A percentile compares a stretch with the other conserved stretches of the same genome.
Evolutionary conservation across 2,113 vertebrate genomes (phyloP).

Genomic region (Bujurquina vittata): DNA sequence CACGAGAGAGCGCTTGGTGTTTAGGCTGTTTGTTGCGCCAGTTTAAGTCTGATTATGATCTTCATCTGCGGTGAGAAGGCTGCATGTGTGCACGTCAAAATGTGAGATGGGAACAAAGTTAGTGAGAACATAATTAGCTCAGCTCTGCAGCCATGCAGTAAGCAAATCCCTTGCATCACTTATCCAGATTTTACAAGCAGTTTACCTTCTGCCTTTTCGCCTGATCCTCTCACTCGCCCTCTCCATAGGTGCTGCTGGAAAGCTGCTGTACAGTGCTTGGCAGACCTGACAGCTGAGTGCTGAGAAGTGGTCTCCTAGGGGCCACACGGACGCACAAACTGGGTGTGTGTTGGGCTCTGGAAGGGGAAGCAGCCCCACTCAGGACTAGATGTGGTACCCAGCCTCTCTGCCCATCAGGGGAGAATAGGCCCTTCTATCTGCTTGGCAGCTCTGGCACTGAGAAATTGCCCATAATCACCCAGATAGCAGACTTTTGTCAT

Average conservation of each 20-base stretch:
- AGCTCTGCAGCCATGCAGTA: neutral
- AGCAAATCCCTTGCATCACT: constrained; percentile 21
- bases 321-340: constrained; percentile 39
- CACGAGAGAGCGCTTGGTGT: constrained; percentile 31
- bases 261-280: constrained; percentile 54
- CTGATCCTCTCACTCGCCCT: constrained; percentile 39
- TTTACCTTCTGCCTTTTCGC: constrained; percentile 33
- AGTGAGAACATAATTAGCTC: constrained; percentile 34
- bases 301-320: constrained; percentile 74
- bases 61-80: constrained; percentile 34
- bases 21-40: constrained; percentile 59
- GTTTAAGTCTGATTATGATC: constrained; percentile 48
- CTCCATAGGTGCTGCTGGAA: constrained; percentile 57
- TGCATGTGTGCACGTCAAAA: constrained; percentile 25
- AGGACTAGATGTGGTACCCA: constrained; percentile 64
- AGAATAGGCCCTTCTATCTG: constrained; percentile 72
- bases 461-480: constrained; percentile 83
- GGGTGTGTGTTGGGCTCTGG: constrained; percentile 59
- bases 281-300: constrained; percentile 72
- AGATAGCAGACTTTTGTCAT: constrained; percentile 83
- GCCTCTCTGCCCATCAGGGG: constrained; percentile 77
- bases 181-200: constrained; percentile 19
- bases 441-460: constrained; percentile 79
- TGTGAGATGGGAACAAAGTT: constrained; percentile 32
- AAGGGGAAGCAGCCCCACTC: constrained; percentile 57